Conservation (phyloP, 2,797 vertebrate species). For the Anniella stebbinsi region DNA sequence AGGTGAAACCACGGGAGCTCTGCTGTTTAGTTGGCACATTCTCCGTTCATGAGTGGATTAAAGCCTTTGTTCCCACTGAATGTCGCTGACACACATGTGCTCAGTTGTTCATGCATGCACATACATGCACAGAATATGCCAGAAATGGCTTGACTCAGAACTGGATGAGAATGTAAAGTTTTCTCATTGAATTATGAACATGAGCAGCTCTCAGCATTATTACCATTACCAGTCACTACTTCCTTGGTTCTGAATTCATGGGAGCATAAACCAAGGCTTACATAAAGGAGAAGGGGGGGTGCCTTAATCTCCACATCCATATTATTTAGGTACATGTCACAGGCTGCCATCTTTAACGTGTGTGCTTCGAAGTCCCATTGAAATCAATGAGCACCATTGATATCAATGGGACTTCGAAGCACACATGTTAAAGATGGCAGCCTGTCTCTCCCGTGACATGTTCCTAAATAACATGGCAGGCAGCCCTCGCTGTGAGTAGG, state of each 20-base stretch:
- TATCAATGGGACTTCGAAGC: too few relatives aligned
- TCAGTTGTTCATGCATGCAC: too few relatives aligned
- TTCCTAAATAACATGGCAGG: too few relatives aligned
- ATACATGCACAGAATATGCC: background rate
- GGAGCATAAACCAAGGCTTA: background rate
- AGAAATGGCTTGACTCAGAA: background rate
- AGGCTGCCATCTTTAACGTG: background rate
- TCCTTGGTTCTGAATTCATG: too few relatives aligned
- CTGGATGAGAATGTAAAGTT: background rate
- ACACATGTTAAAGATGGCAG: too few relatives aligned
- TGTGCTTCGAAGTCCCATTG: background rate
- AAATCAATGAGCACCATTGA: background rate
- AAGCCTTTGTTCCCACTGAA: too few relatives aligned
- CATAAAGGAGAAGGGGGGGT: too few relatives aligned
- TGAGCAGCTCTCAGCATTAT: background rate
- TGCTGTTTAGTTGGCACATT: background rate
- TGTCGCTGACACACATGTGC: background rate
- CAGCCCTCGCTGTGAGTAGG: too few relatives aligned
- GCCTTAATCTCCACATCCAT: background rate
- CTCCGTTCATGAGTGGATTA: background rate
- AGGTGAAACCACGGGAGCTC: background rate
- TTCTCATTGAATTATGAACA: background rate
- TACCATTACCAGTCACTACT: too few relatives aligned
- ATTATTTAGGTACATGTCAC: background rate
- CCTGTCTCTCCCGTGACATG: too few relatives aligned